phyloP scores from a whole-genome alignment of 2,888 invertebrate species.

The Dascillus cervinus region DNA sequence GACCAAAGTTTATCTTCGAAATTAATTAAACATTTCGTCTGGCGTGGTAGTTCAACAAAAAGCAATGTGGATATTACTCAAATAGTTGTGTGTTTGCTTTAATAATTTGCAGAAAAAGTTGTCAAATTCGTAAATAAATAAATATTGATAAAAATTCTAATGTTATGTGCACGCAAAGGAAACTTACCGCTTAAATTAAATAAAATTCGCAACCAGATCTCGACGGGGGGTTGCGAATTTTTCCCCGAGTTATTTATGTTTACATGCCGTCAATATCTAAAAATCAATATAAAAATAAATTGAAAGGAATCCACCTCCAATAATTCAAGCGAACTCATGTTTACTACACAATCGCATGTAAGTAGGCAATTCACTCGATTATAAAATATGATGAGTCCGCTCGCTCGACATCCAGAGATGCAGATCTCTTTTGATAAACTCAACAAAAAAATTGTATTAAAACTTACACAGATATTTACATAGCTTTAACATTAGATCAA shows the following conservation, averaged over 20 bases:
- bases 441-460: slow-evolving; percentile 4
- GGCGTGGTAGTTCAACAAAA: no score
- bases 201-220: slow-evolving; percentile 14
- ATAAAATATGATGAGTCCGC: slow-evolving; percentile 19
- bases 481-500: slow-evolving; percentile 11
- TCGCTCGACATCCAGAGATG: slow-evolving; percentile 4
- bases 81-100: no score
- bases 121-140: no score
- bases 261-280: slow-evolving; percentile 23
- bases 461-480: slow-evolving; percentile 8
- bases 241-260: slow-evolving; percentile 26
- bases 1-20: no score
- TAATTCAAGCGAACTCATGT: slow-evolving; percentile 33
- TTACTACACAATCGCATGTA: slow-evolving; percentile 36
- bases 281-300: slow-evolving; percentile 28
- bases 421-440: no score
- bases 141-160: no score
- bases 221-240: slow-evolving; percentile 16
- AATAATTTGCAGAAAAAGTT: no score
- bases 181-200: slow-evolving; percentile 17
- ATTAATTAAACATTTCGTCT: no score
- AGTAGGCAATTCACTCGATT: slow-evolving; percentile 30
- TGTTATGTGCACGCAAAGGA: no score
- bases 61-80: no score
- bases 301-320: slow-evolving; percentile 27